These are phyloP conservation scores for Scaptomyza polygonia DNA, from an alignment of 2,888 invertebrate genomes.

Conservation along the genomic window DNA sequence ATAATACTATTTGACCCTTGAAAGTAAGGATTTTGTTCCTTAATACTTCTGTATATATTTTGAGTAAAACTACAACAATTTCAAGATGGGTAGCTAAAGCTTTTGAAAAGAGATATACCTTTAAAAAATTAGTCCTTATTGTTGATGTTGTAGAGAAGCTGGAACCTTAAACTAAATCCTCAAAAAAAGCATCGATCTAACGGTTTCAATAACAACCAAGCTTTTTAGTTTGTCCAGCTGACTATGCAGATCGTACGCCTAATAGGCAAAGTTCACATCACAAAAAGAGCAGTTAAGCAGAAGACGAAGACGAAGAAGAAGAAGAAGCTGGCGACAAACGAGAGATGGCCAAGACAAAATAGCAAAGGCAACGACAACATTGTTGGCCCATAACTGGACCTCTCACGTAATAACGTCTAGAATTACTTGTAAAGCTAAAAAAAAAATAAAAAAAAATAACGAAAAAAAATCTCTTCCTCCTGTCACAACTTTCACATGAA, in stretches of 20 bases:
- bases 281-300: constrained; percentile 10
- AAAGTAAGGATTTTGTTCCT: neutral
- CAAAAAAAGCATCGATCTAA: neutral
- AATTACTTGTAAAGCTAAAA: constrained; percentile 64
- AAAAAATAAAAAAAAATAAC: constrained; percentile 12
- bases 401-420: constrained; percentile 79
- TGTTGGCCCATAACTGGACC: constrained; percentile 77
- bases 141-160: too few species aligned
- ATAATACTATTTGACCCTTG: neutral
- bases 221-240: constrained; percentile 1
- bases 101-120: too few species aligned
- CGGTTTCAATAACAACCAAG: neutral
- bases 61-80: too few species aligned
- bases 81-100: too few species aligned
- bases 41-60: too few species aligned
- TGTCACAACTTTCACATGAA: constrained; percentile 81
- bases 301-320: constrained; percentile 10
- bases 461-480: constrained; percentile 69
- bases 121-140: too few species aligned
- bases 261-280: constrained; percentile 74
- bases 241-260: constrained; percentile 47
- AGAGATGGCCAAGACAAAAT: constrained; percentile 33
- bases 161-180: too few species aligned
- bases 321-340: constrained; percentile 30
- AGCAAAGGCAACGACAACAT: constrained; percentile 59